A percentile compares a stretch with the other conserved stretches of the same genome.
Conservation (phyloP, 2,888 invertebrate genomes). For the Drosophila demipolita region DNA sequence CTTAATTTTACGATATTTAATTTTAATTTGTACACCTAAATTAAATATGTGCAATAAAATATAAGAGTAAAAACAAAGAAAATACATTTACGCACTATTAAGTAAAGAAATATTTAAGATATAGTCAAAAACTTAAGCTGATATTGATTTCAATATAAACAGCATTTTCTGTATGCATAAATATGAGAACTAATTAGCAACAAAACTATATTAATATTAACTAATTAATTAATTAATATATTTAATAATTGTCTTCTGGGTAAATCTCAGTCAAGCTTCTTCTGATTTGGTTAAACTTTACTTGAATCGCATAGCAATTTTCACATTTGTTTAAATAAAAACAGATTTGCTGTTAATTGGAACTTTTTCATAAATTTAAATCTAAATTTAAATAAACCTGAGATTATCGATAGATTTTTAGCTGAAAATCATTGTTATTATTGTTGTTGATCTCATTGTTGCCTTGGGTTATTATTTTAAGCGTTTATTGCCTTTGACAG, state of each 20-base stretch:
- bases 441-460: conserved; percentile 19
- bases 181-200: no score
- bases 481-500: conserved; percentile 73
- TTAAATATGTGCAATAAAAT: background rate
- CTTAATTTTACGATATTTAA: background rate
- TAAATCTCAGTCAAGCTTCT: background rate
- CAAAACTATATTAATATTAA: background rate
- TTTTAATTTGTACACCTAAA: background rate
- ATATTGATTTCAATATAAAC: background rate
- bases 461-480: conserved; percentile 48
- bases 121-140: background rate
- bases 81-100: background rate
- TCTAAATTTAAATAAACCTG: background rate
- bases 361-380: background rate
- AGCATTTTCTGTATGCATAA: background rate
- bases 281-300: background rate
- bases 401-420: background rate
- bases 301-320: background rate
- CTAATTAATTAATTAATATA: background rate
- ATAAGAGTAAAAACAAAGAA: no score
- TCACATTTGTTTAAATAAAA: background rate
- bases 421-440: conserved; percentile 20
- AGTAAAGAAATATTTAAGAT: background rate
- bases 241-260: background rate
- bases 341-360: background rate